These are phyloP conservation scores for Lycopodina hypogea DNA, from an alignment of 37 sponge, comb jelly and placozoan species.

Conservation along the genomic window DNA sequence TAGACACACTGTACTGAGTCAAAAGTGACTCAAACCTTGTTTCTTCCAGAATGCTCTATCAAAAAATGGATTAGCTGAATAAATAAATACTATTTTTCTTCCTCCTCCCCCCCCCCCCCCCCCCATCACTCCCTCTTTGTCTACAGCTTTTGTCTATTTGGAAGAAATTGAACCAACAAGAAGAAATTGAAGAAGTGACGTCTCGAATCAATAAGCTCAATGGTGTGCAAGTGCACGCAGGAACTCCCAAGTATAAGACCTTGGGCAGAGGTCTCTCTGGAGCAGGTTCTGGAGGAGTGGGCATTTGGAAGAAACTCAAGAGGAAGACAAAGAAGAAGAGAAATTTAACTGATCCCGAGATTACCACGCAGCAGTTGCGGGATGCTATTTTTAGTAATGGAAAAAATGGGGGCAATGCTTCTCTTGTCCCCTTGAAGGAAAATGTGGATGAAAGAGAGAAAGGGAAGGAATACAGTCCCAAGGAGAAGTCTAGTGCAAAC, in stretches of 20 bases:
- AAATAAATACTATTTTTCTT: too few relatives aligned
- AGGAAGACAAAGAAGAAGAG: constrained; percentile 54
- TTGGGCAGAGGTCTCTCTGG: background rate
- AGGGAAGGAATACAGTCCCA: constrained; percentile 1
- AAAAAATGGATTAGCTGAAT: too few relatives aligned
- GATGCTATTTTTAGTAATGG: background rate
- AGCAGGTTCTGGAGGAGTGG: constrained; percentile 21
- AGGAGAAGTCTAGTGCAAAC: background rate
- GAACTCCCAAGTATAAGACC: background rate
- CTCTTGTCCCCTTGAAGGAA: background rate
- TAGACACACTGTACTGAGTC: too few relatives aligned
- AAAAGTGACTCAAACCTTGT: too few relatives aligned
- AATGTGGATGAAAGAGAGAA: background rate
- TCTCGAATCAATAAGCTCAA: constrained; percentile 43
- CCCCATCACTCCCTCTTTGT: background rate
- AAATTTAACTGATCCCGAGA: constrained; percentile 52
- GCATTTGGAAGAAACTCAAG: constrained; percentile 62
- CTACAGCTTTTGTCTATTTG: constrained; percentile 44
- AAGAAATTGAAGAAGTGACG: constrained; percentile 28
- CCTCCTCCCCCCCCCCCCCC: background rate
- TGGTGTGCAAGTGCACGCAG: constrained; percentile 16
- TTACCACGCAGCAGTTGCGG: background rate
- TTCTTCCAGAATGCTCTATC: too few relatives aligned
- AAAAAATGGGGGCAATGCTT: background rate
- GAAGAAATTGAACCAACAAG: constrained; percentile 46